Conservation (phyloP, 53 echinoderm and acorn worm genomes). For the Stichopus horrens region DNA sequence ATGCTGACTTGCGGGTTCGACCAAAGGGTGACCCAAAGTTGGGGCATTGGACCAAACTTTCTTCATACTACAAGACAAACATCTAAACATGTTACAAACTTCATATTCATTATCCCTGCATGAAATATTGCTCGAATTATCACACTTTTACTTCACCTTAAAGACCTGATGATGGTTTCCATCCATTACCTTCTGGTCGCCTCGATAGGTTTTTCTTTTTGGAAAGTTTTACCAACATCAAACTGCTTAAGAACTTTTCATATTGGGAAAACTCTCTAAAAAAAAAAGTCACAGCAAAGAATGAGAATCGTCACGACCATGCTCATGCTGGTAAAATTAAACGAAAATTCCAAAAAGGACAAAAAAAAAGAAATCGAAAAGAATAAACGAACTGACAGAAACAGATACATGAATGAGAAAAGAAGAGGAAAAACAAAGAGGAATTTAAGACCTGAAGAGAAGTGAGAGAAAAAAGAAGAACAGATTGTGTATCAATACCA, state of each 20-base stretch:
- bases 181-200: no score
- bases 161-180: no score
- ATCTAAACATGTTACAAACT: no score
- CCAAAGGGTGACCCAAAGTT: no score
- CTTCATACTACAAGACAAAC: no score
- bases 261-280: slow-evolving; percentile 31
- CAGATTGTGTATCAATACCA: not conserved
- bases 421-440: slow-evolving; percentile 6
- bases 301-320: slow-evolving; percentile 21
- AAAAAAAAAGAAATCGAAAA: not conserved
- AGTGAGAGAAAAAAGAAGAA: not conserved
- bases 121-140: no score
- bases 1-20: no score
- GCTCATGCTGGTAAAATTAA: slow-evolving; percentile 9
- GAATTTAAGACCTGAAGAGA: not conserved
- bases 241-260: slow-evolving; percentile 9
- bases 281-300: slow-evolving; percentile 31
- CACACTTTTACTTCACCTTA: no score
- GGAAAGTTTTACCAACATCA: slow-evolving; percentile 31
- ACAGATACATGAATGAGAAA: not conserved
- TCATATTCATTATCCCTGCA: no score
- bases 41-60: no score
- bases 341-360: not conserved
- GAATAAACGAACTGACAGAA: not conserved
- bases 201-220: not conserved